Percentiles rank a stretch among this genome's conserved stretches.
Conservation (phyloP, 1,140 invertebrate species). For the Drosophila leontia region DNA sequence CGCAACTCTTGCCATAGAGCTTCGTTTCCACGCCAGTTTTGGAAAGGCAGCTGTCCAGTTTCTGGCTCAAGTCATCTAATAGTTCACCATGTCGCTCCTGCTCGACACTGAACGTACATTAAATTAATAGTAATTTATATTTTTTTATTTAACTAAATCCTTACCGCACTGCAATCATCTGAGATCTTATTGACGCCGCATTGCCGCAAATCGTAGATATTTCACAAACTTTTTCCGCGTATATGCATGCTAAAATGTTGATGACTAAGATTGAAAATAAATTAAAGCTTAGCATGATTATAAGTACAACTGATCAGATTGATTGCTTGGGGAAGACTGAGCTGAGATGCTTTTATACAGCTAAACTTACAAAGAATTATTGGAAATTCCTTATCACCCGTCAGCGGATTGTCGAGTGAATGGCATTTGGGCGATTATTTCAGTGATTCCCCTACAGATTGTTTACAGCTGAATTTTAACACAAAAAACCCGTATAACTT, state of each 20-base stretch:
- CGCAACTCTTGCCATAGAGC: constrained; percentile 31
- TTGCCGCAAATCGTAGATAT: constrained; percentile 34
- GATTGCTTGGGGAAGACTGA: constrained; percentile 4
- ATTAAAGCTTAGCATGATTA: not conserved
- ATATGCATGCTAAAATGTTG: not conserved
- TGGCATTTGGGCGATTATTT: constrained; percentile 3
- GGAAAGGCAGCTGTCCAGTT: constrained; percentile 21
- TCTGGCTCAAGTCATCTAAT: constrained; percentile 17
- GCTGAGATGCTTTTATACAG: constrained; percentile 5
- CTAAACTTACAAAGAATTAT: not conserved
- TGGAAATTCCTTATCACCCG: constrained; percentile 5
- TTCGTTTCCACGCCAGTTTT: constrained; percentile 6
- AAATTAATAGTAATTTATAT: too few relatives aligned
- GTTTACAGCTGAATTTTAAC: not conserved
- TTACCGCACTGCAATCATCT: constrained; percentile 39
- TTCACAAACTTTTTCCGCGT: constrained; percentile 28
- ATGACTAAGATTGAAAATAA: constrained; percentile 12
- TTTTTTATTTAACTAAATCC: not conserved
- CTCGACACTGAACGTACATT: constrained; percentile 11
- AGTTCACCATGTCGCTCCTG: constrained; percentile 37
- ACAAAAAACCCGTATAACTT: not conserved
- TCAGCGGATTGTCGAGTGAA: not conserved
- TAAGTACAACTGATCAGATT: not conserved
- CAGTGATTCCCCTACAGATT: constrained; percentile 11
- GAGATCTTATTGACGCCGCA: constrained; percentile 34